Percentiles rank a stretch among this genome's conserved stretches.
phyloP scores from a whole-genome alignment of 2,888 invertebrate species.

The Aleiodes leptofemur region DNA sequence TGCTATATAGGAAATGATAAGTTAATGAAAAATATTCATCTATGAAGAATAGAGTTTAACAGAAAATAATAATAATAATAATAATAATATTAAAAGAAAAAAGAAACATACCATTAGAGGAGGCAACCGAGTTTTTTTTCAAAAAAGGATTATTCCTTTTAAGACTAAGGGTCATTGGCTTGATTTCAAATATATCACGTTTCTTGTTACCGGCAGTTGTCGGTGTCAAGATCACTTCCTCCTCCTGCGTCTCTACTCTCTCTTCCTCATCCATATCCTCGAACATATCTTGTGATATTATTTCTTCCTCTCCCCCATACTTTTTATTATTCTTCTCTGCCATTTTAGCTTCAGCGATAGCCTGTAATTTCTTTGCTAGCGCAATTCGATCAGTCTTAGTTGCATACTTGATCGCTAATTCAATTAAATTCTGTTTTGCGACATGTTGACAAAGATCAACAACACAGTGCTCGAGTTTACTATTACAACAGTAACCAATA shows the following conservation, averaged over 20 bases:
- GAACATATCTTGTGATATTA: constrained; percentile 52
- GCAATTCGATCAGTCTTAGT: constrained; percentile 85
- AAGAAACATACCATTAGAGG: constrained; percentile 56
- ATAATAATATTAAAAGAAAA: no score
- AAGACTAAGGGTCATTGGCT: constrained; percentile 63
- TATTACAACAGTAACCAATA: constrained; percentile 92
- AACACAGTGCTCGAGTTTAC: constrained; percentile 90
- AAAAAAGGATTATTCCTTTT: constrained; percentile 76
- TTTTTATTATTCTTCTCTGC: constrained; percentile 62
- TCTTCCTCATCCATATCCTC: constrained; percentile 58
- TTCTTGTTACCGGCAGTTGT: constrained; percentile 51
- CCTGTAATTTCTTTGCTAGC: constrained; percentile 84
- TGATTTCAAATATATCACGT: constrained; percentile 64
- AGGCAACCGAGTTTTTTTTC: constrained; percentile 70
- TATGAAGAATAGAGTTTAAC: constrained; percentile 59
- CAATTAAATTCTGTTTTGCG: constrained; percentile 85
- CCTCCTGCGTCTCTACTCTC: constrained; percentile 50
- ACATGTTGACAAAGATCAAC: constrained; percentile 90
- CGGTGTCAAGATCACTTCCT: constrained; percentile 60
- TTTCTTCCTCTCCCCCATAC: constrained; percentile 61
- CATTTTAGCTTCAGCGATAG: constrained; percentile 67
- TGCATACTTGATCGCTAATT: constrained; percentile 93
- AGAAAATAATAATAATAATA: background rate
- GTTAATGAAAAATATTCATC: constrained; percentile 14
- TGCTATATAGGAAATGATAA: constrained; percentile 49